These are phyloP conservation scores for Orchestes rusci DNA, from an alignment of 2,888 invertebrate species.

Conservation along the genomic window DNA sequence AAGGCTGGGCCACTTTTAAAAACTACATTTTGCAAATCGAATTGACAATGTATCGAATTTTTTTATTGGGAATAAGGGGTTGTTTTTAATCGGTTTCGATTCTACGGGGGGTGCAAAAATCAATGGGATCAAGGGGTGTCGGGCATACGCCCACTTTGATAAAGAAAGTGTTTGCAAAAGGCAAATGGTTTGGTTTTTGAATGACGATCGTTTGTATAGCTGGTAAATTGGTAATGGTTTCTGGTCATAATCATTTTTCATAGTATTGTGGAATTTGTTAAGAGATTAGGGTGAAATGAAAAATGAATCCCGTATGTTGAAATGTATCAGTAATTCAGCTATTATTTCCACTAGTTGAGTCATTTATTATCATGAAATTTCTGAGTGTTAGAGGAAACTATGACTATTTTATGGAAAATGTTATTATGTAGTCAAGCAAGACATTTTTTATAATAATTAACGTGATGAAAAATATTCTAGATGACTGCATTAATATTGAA, in stretches of 20 bases:
- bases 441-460: too few species aligned
- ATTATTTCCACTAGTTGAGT: too few species aligned
- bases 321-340: too few species aligned
- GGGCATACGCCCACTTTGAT: constrained; percentile 38
- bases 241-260: constrained; percentile 4
- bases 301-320: too few species aligned
- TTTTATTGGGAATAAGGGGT: constrained; percentile 39
- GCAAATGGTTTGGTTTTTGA: constrained; percentile 14
- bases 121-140: constrained; percentile 42
- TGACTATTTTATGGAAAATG: too few species aligned
- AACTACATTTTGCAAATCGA: constrained; percentile 42
- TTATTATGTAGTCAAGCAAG: too few species aligned
- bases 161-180: constrained; percentile 18
- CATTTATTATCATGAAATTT: too few species aligned
- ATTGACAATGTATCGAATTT: constrained; percentile 46
- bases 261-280: too few species aligned
- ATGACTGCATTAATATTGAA: too few species aligned
- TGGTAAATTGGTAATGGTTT: constrained; percentile 10
- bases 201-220: constrained; percentile 6
- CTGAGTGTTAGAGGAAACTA: too few species aligned
- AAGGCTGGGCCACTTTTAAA: constrained; percentile 32
- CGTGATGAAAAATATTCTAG: too few species aligned
- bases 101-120: constrained; percentile 38
- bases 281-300: too few species aligned
- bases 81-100: constrained; percentile 44